Evolutionary conservation across 1,140 invertebrate species (phyloP), one percentile per base, ranked within the genome.

Genomic region (Trachymyrmex cornetzi): DNA sequence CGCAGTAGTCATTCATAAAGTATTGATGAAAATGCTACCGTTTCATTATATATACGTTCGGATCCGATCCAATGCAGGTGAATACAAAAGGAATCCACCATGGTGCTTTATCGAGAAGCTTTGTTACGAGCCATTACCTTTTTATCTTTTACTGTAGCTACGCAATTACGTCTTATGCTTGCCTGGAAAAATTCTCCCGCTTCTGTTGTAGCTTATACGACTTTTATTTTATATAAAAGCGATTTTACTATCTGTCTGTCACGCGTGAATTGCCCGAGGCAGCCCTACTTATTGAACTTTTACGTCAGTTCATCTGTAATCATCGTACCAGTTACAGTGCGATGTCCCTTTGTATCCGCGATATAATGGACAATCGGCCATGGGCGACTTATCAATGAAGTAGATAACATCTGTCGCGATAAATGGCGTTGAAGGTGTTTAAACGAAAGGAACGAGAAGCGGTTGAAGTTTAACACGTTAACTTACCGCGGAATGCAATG

Each of bases 71-170:
- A n/a, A 22, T 27, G 55, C 11, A 19, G 57, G 34, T 5, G 30
- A 61, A 50, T 30, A 67, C 88, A 57, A 90, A 44, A 87, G 74
- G 71, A 90, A 87, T 82, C 55, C 24, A 6, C 38, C 59, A 71
- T 63, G 71, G 22, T 14, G 64, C 53, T 86, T 89, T 89, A 90
- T 90, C 86, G 86, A 89, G 55, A 14, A 79, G 85, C 79, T 89
- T 89, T 89, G 77, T 87, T 77, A 86, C 79, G 66, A 87, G 59
- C 77, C 79, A 84, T 87, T 89, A 79, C 75, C 85, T 72, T 67
- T 79, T 77, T 79, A 72, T 27, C 79, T 77, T 82, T 86, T 38
- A 63, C 74, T 69, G 24, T 53, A 9, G 5, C 69, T 22, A 24
- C 48, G 27, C 48, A 74, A 84, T 74, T 84, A 24, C 69, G n/a